Base-by-base conservation (phyloP, 2,113 vertebrate genomes). In the Gallinago media region DNA sequence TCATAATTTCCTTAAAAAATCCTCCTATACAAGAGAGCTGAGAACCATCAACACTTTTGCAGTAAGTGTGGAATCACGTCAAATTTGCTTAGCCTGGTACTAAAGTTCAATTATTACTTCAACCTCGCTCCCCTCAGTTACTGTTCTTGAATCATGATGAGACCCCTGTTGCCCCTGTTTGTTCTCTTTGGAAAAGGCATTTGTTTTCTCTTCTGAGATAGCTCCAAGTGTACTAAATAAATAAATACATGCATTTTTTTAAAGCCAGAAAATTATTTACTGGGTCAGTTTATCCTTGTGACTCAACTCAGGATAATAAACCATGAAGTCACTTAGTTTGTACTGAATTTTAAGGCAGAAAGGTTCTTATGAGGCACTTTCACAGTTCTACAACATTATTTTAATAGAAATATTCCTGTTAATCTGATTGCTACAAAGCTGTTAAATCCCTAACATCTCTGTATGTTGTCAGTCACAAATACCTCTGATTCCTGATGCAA, bases 61-160 rank as follows among this genome's bases (percentile, higher is more conserved):
- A 13, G 36, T 25, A 38, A 73, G 12, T 31, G n/a, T 32, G 5
- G 10, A 12, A 59, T 50, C 0, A 0, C 34, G 6, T 58, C 29
- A 61, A 52, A 52, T 61, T 49, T 85, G 46, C 27, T 76, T 31
- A 40, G 13, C 15, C 58, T 32, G 23, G 16, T 73, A 88, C 25
- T 26, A 88, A 82, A 74, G 10, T 40, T 74, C 31, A 63, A 2
- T 68, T 55, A 56, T 36, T 27, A 75, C 11, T 23, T 66, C 36
- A 22, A 4, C 31, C 44, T 55, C 36, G 34, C 23, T 25, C 23
- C 29, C 44, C 12, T 12, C 21, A 32, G 6, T 66, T 36, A 40
- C 4, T 25, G 16, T 15, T 54, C 42, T 67, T 59, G 22, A 63
- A 29, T 68, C 36, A 77, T 8, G 16, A 54, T 1, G 0, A 79